phyloP scores from a whole-genome alignment of 2,113 vertebrate species.

The Crypturellus undulatus region DNA sequence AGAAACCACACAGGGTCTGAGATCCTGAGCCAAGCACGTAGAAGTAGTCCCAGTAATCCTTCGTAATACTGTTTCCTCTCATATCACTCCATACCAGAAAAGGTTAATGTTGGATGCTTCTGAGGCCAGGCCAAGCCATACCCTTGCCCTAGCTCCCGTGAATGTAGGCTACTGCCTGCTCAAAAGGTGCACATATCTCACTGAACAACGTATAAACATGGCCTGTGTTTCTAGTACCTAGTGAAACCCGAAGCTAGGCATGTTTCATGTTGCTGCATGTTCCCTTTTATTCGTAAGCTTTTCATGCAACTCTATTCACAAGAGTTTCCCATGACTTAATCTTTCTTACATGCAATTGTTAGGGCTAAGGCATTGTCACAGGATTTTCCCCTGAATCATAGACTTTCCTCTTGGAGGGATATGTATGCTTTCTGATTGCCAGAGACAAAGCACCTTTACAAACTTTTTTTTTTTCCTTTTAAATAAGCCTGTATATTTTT shows the following conservation, averaged over 20 bases:
- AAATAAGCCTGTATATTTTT: not conserved
- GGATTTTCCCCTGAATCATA: conserved; percentile 64
- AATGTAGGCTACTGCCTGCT: not conserved
- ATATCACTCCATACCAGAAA: rapidly evolving
- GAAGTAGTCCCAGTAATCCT: not conserved
- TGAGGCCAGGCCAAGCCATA: not conserved
- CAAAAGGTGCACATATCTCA: rapidly evolving
- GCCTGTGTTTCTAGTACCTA: rapidly evolving
- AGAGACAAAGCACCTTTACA: conserved; percentile 9
- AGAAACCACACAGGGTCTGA: rapidly evolving
- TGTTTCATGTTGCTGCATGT: conserved; percentile 70
- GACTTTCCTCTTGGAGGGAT: conserved; percentile 29
- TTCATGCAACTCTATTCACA: not conserved
- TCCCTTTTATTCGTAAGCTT: conserved; percentile 26
- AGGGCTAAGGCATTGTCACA: conserved; percentile 50
- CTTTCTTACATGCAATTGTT: conserved; percentile 41
- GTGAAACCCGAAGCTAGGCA: not conserved
- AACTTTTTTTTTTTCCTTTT: not conserved
- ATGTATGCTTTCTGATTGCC: not conserved
- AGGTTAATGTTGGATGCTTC: not conserved
- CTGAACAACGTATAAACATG: rapidly evolving
- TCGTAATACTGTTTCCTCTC: not conserved
- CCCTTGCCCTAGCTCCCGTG: not conserved
- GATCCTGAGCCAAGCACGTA: not conserved
- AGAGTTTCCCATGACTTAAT: conserved; percentile 65